phyloP scores from a whole-genome alignment of 2,888 invertebrate genomes.

The Micoletzkya japonica region DNA sequence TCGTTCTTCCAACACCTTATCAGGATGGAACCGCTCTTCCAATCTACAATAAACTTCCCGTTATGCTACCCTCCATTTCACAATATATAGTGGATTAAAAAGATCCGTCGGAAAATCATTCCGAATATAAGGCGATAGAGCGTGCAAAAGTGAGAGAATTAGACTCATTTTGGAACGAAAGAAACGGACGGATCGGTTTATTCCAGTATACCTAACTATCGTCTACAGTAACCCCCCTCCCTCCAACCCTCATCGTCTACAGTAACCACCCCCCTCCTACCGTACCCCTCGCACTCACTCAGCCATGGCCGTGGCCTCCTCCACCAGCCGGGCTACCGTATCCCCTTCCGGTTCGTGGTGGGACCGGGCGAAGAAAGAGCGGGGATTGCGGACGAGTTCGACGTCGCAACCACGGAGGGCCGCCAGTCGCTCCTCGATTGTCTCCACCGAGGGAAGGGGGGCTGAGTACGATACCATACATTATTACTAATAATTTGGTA shows the following conservation, averaged over 20 bases:
- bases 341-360: slow-evolving; percentile 21
- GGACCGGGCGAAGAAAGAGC: slow-evolving; percentile 32
- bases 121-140: neutral
- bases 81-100: neutral
- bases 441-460: slow-evolving; percentile 33
- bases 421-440: slow-evolving; percentile 57
- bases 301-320: slow-evolving; percentile 25
- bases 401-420: slow-evolving; percentile 54
- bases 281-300: neutral
- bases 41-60: slow-evolving; percentile 7
- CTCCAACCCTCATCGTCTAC: no score
- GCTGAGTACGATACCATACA: neutral
- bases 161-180: no score
- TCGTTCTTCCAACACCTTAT: slow-evolving; percentile 22
- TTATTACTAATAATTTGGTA: neutral
- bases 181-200: no score
- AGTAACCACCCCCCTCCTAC: no score
- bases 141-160: no score
- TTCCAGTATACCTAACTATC: no score
- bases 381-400: slow-evolving; percentile 55
- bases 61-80: neutral
- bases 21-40: slow-evolving; percentile 17
- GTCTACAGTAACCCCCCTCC: no score
- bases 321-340: slow-evolving; percentile 36
- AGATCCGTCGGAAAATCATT: neutral